These are phyloP conservation scores for Forbesichthys agassizii DNA, from an alignment of 2,113 vertebrate genomes.

Conservation along the genomic window DNA sequence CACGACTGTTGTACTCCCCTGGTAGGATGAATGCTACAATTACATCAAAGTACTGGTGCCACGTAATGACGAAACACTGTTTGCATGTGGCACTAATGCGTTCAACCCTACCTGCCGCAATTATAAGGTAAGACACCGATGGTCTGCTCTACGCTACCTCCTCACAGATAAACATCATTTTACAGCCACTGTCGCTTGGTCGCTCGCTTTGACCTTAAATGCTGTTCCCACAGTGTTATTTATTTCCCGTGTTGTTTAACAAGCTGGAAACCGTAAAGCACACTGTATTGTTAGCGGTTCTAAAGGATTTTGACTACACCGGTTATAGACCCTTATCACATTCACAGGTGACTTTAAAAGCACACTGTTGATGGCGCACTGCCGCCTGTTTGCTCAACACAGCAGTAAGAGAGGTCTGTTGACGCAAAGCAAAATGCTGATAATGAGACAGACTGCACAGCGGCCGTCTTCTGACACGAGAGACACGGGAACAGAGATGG, in stretches of 20 bases:
- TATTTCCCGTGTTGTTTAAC: no score
- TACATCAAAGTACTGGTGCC: slow-evolving; percentile 93
- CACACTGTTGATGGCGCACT: slow-evolving; percentile 8
- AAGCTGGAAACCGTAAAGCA: no score
- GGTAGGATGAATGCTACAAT: slow-evolving; percentile 93
- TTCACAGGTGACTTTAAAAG: slow-evolving; percentile 20
- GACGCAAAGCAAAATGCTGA: slow-evolving; percentile 27
- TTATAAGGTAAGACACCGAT: slow-evolving; percentile 80
- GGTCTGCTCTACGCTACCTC: neutral
- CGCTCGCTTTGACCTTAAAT: neutral
- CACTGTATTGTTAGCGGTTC: neutral
- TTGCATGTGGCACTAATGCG: slow-evolving; percentile 91
- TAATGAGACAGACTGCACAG: neutral
- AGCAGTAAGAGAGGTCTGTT: slow-evolving; percentile 17
- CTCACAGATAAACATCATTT: slow-evolving; percentile 5
- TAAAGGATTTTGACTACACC: no score
- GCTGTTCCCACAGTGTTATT: no score
- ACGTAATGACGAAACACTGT: slow-evolving; percentile 83
- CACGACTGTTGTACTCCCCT: slow-evolving; percentile 30
- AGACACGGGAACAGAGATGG: slow-evolving; percentile 2
- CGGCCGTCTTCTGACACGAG: slow-evolving; percentile 8
- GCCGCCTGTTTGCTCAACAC: slow-evolving; percentile 3
- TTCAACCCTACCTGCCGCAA: slow-evolving; percentile 93
- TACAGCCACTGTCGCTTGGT: neutral
- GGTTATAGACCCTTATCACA: no score